Base-by-base conservation (phyloP, 1,140 invertebrate genomes). In the Drosophila sulfurigaster region DNA sequence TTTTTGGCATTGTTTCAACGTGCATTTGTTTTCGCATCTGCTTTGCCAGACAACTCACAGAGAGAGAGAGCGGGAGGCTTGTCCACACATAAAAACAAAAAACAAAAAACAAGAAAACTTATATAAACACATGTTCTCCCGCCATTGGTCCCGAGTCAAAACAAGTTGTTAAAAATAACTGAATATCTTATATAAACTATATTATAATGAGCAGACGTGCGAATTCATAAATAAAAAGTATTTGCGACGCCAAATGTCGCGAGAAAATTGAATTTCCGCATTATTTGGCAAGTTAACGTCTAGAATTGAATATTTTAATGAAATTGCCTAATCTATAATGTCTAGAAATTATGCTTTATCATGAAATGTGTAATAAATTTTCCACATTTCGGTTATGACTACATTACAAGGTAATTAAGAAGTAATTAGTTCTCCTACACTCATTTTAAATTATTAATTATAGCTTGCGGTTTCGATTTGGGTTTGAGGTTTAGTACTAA, bases 81-180 rank as follows among this genome's bases (percentile, higher is more conserved):
- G 67, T 72, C 56, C 35, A 10, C 10, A 16, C 2, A 30, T 2
- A 8, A 35, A 45, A 69, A 35, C 45, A 32, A 51, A n/a, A 30
- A 46, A 35, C 35, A 15, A 46, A 2, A 48, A 35, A 67, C 6
- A 38, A 38, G n/a, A 7, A 15, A 15, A 8, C 38, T 63, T 65
- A 71, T 71, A 57, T 65, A 74, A 60, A 69, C 56, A 74, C 45
- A 73, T 54, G 38, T 67, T 15, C 30, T 32, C 30, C 30, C 30
- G 30, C 30, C 5, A 32, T 32, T 25, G 20, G 35, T 7, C 11
- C 16, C 20, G 15, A 59, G 56, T 41, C 41, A 68, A 54, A 68
- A 75, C 65, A 75, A 69, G 43, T 58, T 41, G 51, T 66, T 63
- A 70, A 75, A 54, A 60, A 63, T 71, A 65, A 52, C n/a, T 41